phyloP scores from a whole-genome alignment of 2,113 vertebrate species.

The Dolichotis patagonum region DNA sequence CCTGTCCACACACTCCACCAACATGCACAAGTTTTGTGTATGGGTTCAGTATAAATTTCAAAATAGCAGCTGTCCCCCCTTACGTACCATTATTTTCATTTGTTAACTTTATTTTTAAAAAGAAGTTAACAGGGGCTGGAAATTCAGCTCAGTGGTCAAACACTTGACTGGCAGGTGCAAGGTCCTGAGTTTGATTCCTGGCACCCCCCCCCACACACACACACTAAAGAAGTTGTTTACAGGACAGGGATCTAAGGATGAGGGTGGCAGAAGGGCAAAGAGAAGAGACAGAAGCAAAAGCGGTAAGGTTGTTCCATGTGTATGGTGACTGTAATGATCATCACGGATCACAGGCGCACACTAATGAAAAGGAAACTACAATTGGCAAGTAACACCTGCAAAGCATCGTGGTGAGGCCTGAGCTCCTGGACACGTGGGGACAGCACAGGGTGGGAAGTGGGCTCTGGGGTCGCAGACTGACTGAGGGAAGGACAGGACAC shows the following conservation, averaged over 20 bases:
- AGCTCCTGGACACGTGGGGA: not conserved
- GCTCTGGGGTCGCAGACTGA: not conserved
- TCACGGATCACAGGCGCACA: not conserved
- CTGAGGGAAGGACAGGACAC: not conserved
- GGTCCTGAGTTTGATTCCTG: too few species aligned
- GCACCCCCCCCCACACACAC: too few species aligned
- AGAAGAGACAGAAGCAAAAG: not conserved
- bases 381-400: not conserved
- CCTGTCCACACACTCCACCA: not conserved
- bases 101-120: not conserved
- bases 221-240: too few species aligned
- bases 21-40: not conserved
- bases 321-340: not conserved
- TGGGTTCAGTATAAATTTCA: not conserved
- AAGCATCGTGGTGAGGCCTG: not conserved
- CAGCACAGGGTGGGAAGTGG: not conserved
- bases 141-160: too few species aligned
- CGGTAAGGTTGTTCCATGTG: not conserved
- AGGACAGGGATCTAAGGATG: not conserved
- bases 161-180: too few species aligned
- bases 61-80: not conserved
- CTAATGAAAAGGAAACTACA: not conserved
- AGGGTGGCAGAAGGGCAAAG: not conserved
- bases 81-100: not conserved
- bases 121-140: not conserved